These are phyloP conservation scores for Papilio protenor DNA, from an alignment of 2,888 invertebrate species.

Conservation along the genomic window DNA sequence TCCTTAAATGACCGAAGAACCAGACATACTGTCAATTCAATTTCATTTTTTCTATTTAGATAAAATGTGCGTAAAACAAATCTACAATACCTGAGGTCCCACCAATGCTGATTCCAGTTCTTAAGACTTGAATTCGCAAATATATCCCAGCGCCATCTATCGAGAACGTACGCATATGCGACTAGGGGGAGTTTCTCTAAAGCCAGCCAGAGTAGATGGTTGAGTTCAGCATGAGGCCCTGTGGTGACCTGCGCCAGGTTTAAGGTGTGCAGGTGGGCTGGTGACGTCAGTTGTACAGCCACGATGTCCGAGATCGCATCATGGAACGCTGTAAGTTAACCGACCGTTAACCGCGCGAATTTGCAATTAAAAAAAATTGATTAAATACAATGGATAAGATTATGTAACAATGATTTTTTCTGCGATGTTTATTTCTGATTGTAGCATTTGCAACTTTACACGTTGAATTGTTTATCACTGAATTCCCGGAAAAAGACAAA, in stretches of 20 bases:
- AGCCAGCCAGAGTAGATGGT: slow-evolving; percentile 76
- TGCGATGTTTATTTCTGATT: neutral
- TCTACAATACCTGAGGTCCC: slow-evolving; percentile 68
- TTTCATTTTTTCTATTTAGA: neutral
- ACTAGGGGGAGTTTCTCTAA: slow-evolving; percentile 76
- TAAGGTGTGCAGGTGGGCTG: slow-evolving; percentile 76
- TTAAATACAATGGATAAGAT: neutral
- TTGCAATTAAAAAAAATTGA: neutral
- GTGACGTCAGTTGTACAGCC: slow-evolving; percentile 83
- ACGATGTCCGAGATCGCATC: slow-evolving; percentile 87
- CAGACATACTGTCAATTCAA: neutral
- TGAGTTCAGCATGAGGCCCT: slow-evolving; percentile 67
- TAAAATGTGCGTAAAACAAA: neutral
- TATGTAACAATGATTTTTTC: neutral
- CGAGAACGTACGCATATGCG: slow-evolving; percentile 76
- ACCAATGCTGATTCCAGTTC: slow-evolving; percentile 78
- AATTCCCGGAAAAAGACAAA: too few species aligned
- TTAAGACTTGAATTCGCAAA: slow-evolving; percentile 68
- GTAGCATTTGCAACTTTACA: too few species aligned
- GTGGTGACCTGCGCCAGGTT: slow-evolving; percentile 69
- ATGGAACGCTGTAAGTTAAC: slow-evolving; percentile 81
- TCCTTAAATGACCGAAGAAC: neutral
- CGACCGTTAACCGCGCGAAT: neutral
- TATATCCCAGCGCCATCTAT: slow-evolving; percentile 79
- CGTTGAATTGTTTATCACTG: too few species aligned